Conservation (phyloP, 1,140 invertebrate species). For the Nasonia giraulti region DNA sequence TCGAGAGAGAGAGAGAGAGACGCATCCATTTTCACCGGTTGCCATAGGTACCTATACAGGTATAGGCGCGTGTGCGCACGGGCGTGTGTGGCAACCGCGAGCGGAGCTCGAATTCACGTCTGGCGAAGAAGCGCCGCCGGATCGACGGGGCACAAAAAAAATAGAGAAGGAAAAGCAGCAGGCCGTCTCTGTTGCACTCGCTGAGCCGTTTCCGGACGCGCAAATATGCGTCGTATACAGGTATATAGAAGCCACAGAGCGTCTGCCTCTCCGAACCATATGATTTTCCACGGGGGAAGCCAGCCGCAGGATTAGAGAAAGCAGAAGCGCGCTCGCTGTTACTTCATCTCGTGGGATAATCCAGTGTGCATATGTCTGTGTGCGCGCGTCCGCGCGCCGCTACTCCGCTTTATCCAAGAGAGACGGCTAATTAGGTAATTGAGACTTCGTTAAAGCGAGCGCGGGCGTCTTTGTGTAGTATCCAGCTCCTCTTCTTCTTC, state of each 20-base stretch:
- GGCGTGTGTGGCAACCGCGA: no score
- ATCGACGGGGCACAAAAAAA: not conserved
- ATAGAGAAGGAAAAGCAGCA: not conserved
- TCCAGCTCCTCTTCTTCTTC: not conserved
- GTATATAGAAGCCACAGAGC: not conserved
- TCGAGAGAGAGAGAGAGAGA: no score
- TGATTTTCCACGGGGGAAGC: conserved; percentile 17
- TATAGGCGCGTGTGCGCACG: no score
- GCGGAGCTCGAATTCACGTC: no score
- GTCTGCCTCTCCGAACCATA: not conserved
- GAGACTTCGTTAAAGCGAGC: conserved; percentile 65
- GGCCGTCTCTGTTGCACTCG: not conserved
- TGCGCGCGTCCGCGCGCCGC: not conserved
- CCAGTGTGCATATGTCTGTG: not conserved
- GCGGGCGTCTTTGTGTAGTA: conserved; percentile 9
- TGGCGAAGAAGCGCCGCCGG: no score
- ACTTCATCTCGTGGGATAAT: conserved; percentile 70
- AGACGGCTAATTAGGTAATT: conserved; percentile 69
- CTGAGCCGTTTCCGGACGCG: not conserved
- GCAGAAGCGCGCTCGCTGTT: conserved; percentile 57
- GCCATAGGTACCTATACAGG: no score
- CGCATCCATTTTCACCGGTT: no score
- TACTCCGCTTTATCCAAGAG: conserved; percentile 50
- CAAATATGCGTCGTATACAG: not conserved
- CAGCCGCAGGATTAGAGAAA: conserved; percentile 39